phyloP scores from a whole-genome alignment of 2,888 invertebrate species.

The Rapana venosa region DNA sequence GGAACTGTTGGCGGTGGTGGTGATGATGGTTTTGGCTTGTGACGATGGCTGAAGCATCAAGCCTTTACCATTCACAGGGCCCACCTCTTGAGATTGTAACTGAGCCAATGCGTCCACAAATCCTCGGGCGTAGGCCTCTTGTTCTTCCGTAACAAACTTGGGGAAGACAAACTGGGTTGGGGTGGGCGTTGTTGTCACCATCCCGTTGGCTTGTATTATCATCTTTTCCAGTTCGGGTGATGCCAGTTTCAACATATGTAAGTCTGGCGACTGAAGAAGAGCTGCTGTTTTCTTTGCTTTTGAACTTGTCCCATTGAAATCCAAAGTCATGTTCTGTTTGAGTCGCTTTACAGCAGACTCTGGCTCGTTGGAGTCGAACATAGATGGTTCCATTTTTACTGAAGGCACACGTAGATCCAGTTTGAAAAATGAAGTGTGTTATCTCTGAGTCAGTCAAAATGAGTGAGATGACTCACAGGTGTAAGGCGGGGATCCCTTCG shows the following conservation, averaged over 20 bases:
- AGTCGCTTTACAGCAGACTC: conserved; percentile 81
- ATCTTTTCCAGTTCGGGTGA: conserved; percentile 95
- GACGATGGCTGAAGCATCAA: conserved; percentile 40
- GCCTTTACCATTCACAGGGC: not conserved
- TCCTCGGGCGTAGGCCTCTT: conserved; percentile 80
- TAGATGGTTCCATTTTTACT: conserved; percentile 54
- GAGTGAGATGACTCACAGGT: conserved; percentile 39
- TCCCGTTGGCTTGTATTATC: conserved; percentile 82
- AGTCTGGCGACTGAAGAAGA: conserved; percentile 83
- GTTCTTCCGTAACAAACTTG: conserved; percentile 88
- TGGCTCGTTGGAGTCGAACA: conserved; percentile 50
- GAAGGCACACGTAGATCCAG: conserved; percentile 53
- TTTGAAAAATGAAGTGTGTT: conserved; percentile 49
- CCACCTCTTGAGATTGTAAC: conserved; percentile 79
- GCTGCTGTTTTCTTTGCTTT: conserved; percentile 70
- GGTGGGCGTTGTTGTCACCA: conserved; percentile 82
- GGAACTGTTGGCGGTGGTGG: conserved; percentile 29
- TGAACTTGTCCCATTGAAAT: conserved; percentile 82
- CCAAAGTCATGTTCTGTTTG: conserved; percentile 88
- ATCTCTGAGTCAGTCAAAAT: not conserved
- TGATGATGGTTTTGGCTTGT: conserved; percentile 73
- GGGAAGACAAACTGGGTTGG: conserved; percentile 84
- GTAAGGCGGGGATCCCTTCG: conserved; percentile 25
- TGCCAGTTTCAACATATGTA: conserved; percentile 90
- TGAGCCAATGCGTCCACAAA: conserved; percentile 89